Evolutionary conservation across 2,797 vertebrate species (phyloP).

Genomic region (Falco cherrug): DNA sequence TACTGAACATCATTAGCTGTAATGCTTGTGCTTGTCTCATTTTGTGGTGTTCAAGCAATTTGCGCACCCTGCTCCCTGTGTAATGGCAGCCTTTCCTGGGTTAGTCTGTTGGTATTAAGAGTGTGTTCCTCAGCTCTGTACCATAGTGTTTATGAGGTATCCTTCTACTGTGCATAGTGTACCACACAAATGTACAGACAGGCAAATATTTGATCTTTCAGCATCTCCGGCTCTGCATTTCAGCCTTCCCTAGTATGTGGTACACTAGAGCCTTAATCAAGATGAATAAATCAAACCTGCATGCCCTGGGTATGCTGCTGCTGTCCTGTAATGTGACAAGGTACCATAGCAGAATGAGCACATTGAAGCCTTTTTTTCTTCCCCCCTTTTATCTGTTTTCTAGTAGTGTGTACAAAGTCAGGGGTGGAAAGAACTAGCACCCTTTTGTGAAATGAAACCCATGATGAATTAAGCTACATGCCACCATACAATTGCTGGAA

Average conservation of each 20-base stretch:
- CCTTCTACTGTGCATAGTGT: background rate
- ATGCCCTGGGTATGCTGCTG: rapidly evolving
- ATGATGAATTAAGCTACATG: rapidly evolving
- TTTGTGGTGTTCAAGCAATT: background rate
- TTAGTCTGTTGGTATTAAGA: background rate
- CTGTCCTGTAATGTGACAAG: background rate
- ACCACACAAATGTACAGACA: background rate
- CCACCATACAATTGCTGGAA: background rate
- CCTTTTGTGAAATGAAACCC: background rate
- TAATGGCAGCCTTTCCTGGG: background rate
- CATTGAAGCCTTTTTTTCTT: background rate
- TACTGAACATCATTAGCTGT: background rate
- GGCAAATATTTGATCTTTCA: background rate
- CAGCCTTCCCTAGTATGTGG: background rate
- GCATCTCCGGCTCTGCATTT: background rate
- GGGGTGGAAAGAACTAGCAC: rapidly evolving
- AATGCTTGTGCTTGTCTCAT: background rate
- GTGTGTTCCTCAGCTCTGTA: background rate
- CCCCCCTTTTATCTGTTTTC: background rate
- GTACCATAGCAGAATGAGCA: rapidly evolving
- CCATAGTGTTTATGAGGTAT: background rate
- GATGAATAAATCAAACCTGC: background rate
- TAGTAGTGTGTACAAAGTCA: background rate
- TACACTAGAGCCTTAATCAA: background rate
- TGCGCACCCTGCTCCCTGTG: background rate